Conservation (phyloP, 2,797 vertebrate genomes). For the Sebastes itinus region DNA sequence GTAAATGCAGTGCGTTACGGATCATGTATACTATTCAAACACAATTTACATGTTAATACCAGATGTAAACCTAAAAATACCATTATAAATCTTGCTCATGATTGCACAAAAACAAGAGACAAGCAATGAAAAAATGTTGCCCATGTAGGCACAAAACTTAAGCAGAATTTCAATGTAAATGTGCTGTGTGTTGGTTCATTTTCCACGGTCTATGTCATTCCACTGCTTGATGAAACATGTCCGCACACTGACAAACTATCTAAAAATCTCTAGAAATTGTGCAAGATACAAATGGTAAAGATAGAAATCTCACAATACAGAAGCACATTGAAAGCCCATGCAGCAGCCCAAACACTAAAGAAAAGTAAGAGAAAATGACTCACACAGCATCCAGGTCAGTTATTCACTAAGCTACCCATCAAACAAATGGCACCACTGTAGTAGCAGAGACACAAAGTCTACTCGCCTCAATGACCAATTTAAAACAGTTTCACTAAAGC, state of each 20-base stretch:
- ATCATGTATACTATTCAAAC: background rate
- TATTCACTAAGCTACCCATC: conserved; percentile 17
- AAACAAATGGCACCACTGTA: conserved; percentile 13
- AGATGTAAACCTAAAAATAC: background rate
- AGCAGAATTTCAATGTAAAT: background rate
- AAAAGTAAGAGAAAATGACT: conserved; percentile 17
- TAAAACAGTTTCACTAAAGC: conserved; percentile 10
- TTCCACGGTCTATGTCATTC: background rate
- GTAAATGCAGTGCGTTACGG: background rate
- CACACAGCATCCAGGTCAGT: conserved; percentile 25
- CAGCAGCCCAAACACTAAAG: conserved; percentile 20
- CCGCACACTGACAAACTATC: background rate
- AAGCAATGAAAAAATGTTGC: background rate
- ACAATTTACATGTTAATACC: background rate
- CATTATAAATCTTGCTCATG: background rate
- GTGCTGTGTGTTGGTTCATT: background rate
- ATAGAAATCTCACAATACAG: background rate
- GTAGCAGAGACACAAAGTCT: background rate
- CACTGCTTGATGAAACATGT: background rate
- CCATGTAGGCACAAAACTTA: background rate
- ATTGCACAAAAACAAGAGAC: background rate
- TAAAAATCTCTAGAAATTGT: background rate
- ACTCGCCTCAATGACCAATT: background rate
- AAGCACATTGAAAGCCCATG: background rate
- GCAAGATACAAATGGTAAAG: background rate